A percentile compares a stretch with the other conserved stretches of the same genome.
phyloP scores from a whole-genome alignment of 2,888 invertebrate genomes.

The Liopterus haemorrhoidalis region DNA sequence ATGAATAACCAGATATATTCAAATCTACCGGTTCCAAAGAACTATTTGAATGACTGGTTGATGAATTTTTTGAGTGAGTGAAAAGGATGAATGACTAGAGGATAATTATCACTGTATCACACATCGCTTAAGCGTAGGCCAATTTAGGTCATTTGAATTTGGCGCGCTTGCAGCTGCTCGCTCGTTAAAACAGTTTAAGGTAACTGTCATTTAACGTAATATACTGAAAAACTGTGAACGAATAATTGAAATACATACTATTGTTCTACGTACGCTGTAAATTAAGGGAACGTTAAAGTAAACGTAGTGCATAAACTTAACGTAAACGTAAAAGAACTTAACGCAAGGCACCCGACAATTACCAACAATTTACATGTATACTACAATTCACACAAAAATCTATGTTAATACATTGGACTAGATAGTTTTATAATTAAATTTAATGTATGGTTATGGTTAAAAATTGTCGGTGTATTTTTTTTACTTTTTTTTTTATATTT shows the following conservation, averaged over 20 bases:
- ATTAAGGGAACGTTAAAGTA: conserved; percentile 29
- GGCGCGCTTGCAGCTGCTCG: conserved; percentile 15
- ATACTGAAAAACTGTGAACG: conserved; percentile 15
- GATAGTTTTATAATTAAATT: conserved; percentile 47
- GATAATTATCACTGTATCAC: no score
- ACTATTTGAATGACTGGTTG: no score
- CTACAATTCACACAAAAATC: conserved; percentile 54
- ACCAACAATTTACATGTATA: conserved; percentile 53
- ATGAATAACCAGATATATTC: no score
- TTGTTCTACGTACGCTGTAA: conserved; percentile 19
- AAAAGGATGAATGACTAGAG: no score
- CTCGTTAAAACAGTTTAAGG: conserved; percentile 15
- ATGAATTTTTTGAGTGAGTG: no score
- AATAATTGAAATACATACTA: conserved; percentile 14
- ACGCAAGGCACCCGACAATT: conserved; percentile 44
- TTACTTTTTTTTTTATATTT: conserved; percentile 23
- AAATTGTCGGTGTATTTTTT: conserved; percentile 45
- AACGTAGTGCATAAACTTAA: conserved; percentile 39
- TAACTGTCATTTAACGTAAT: no score
- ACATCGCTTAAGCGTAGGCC: no score
- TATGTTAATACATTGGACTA: conserved; percentile 50
- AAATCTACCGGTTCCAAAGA: no score
- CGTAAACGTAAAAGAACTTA: conserved; percentile 37
- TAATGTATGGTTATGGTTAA: conserved; percentile 45
- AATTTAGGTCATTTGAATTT: no score